Evolutionary conservation across 2,113 vertebrate genomes (phyloP), one percentile per base, ranked within the genome.

Genomic region (Montifringilla adamsi): DNA sequence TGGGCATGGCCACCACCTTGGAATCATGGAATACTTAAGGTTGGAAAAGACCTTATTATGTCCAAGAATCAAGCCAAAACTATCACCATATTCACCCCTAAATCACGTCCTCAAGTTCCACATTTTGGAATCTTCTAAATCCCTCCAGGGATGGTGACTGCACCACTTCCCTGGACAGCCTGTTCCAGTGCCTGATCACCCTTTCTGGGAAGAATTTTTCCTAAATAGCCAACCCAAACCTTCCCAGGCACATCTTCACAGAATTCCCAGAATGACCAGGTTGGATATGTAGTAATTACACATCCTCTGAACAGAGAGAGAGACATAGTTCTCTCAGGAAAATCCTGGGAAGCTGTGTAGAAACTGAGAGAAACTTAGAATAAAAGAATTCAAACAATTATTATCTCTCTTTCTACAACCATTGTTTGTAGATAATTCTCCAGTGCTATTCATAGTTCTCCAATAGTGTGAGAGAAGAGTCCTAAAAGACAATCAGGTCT

Each of bases 111-210:
- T 49, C 21, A 7, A 22, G 2, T 41, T 27, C 63, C 26, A 31
- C 10, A 2, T 62, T 41, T 31, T 11, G 4, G 8, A 19, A 6
- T 7, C 17, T 49, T 28, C 0, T 0, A 13, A 76, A 49, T 16
- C 35, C 41, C 35, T 35, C 10, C 35, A 33, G 55, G 41, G 5
- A 30, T 20, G 31, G 10, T 4, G 26, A 49, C 11, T 22, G 20
- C 41, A 18, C 4, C 7, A 17, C 23, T 30, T 10, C 33, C 59
- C 28, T 46, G 53, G 8, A 15, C 44, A 52, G 12, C 33, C 37
- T 59, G 5, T 18, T 37, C 44, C 44, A 44, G 9, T 12, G 21
- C 31, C 60, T 66, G 37, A 7, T 15, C 20, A 23, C 8, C 22
- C 10, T 8, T 52, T n/a, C 37, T 15, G 6, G 4, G 19, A 59